Conservation (phyloP, 2,797 vertebrate genomes). For the Nothura maculosa region DNA sequence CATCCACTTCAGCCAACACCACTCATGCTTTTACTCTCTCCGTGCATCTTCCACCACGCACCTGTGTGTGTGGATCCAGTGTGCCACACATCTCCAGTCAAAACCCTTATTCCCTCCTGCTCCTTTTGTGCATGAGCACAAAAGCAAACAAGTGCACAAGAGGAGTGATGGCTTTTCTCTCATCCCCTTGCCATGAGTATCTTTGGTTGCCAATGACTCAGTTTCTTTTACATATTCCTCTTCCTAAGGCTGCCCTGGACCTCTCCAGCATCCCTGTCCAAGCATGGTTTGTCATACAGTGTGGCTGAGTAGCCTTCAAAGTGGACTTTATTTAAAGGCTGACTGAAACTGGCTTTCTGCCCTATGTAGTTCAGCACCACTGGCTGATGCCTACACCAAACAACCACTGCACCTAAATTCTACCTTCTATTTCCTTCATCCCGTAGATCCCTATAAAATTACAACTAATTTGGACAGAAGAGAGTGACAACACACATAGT, state of each 20-base stretch:
- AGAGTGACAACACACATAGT: not conserved
- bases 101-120: not conserved
- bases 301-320: not conserved
- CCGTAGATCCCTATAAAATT: not conserved
- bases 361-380: not conserved
- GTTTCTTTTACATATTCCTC: not conserved
- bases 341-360: not conserved
- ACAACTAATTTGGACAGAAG: not conserved
- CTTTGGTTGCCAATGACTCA: not conserved
- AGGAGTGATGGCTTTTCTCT: not conserved
- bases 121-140: not conserved
- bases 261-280: rapidly evolving
- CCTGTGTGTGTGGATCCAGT: not conserved
- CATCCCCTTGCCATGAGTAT: not conserved
- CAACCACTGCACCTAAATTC: not conserved
- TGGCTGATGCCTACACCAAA: not conserved
- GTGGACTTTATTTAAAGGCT: not conserved
- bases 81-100: not conserved
- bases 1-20: not conserved
- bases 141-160: not conserved
- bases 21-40: not conserved
- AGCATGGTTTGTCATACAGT: not conserved
- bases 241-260: not conserved
- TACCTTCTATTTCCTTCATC: not conserved
- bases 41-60: not conserved